phyloP scores from a whole-genome alignment of 2,113 vertebrate species.

The Panthera leo region DNA sequence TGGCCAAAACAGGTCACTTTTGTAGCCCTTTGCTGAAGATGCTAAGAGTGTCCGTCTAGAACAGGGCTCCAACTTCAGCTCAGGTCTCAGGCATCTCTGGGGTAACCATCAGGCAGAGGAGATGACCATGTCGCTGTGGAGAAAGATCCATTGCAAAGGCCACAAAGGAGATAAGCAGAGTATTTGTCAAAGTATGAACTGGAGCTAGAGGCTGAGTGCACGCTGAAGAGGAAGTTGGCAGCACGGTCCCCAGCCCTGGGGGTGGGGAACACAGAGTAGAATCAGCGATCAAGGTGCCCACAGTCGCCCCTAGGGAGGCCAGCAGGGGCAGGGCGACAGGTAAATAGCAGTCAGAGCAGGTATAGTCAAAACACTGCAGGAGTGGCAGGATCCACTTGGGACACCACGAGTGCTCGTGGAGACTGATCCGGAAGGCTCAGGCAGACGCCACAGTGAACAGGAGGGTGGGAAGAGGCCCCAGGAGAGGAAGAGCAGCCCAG shows the following conservation, averaged over 20 bases:
- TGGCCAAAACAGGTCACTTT: not conserved
- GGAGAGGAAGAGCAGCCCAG: not conserved
- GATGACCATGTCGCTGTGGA: not conserved
- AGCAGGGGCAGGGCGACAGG: not conserved
- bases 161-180: too few relatives aligned
- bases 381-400: not conserved
- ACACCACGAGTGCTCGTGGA: not conserved
- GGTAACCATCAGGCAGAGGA: not conserved
- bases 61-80: not conserved
- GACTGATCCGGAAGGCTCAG: not conserved
- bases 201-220: not conserved
- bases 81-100: not conserved
- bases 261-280: not conserved
- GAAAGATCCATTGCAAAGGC: not conserved
- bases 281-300: not conserved
- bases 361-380: not conserved
- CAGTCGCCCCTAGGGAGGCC: not conserved
- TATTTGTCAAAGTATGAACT: not conserved
- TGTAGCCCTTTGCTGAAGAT: not conserved
- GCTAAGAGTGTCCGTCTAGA: not conserved
- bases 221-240: rapidly evolving
- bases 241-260: not conserved
- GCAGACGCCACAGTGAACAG: not conserved
- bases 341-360: not conserved
- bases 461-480: too few relatives aligned